Percentiles rank a stretch among this genome's conserved stretches.
phyloP scores from a whole-genome alignment of 1,140 invertebrate species.

The Magallana gigas region DNA sequence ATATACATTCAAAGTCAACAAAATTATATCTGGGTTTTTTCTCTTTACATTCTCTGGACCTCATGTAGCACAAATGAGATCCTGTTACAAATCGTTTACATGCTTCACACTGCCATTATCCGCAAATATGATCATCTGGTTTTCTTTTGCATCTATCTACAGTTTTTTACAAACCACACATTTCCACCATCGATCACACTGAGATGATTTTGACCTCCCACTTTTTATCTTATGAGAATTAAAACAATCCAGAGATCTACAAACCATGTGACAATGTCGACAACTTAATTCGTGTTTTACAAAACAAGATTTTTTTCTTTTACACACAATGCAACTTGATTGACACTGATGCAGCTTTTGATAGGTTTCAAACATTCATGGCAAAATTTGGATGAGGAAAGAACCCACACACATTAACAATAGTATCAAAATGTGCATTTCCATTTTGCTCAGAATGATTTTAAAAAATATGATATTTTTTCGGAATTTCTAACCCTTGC shows the following conservation, averaged over 20 bases:
- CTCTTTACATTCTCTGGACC: slow-evolving; percentile 3
- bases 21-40: slow-evolving; percentile 29
- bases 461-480: background rate
- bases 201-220: slow-evolving; percentile 3
- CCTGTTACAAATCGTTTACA: background rate
- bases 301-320: background rate
- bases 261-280: slow-evolving; percentile 38
- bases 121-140: slow-evolving; percentile 42
- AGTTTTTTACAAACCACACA: slow-evolving; percentile 35
- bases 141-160: slow-evolving; percentile 22
- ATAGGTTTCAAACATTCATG: slow-evolving; percentile 43
- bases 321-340: slow-evolving; percentile 28
- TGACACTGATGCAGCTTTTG: slow-evolving; percentile 40
- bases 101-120: slow-evolving; percentile 29
- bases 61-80: slow-evolving; percentile 29
- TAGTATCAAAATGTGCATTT: slow-evolving; percentile 33
- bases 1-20: slow-evolving; percentile 51
- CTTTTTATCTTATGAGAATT: background rate
- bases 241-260: slow-evolving; percentile 40
- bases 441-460: background rate
- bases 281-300: slow-evolving; percentile 24
- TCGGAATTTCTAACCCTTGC: background rate
- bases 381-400: slow-evolving; percentile 37
- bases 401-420: slow-evolving; percentile 37
- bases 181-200: slow-evolving; percentile 39